phyloP scores from a whole-genome alignment of 2,888 invertebrate genomes.

The Isoperla grammatica region DNA sequence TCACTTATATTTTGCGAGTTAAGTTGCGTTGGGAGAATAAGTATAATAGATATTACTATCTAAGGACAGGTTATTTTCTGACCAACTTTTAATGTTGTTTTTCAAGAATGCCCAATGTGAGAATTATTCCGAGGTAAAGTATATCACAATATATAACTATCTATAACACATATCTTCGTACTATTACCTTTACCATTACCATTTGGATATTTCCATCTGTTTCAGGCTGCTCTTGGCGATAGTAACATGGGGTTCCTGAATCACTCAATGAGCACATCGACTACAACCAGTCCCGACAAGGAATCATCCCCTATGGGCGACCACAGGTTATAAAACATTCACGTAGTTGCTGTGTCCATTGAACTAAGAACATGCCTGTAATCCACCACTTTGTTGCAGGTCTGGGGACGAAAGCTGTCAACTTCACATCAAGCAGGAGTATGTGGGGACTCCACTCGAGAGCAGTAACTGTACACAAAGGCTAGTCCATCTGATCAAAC shows the following conservation, averaged over 20 bases:
- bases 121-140: conserved; percentile 32
- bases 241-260: conserved; percentile 50
- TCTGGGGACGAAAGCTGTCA: conserved; percentile 27
- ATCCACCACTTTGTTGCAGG: conserved; percentile 20
- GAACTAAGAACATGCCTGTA: background rate
- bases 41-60: background rate
- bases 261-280: conserved; percentile 45
- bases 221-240: conserved; percentile 53
- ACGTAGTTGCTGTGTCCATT: background rate
- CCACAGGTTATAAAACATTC: conserved; percentile 25
- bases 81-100: conserved; percentile 23
- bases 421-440: conserved; percentile 31
- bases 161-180: background rate
- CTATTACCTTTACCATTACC: background rate
- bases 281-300: conserved; percentile 46
- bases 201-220: conserved; percentile 29
- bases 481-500: conserved; percentile 30
- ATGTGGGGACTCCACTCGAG: conserved; percentile 2
- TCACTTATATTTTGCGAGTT: too few species aligned
- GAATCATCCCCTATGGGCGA: conserved; percentile 32
- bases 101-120: conserved; percentile 32
- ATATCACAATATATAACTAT: background rate
- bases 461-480: conserved; percentile 22
- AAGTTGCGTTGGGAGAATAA: too few species aligned
- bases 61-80: background rate